Conservation (phyloP, 2,113 vertebrate genomes). For the Sturnira hondurensis region DNA sequence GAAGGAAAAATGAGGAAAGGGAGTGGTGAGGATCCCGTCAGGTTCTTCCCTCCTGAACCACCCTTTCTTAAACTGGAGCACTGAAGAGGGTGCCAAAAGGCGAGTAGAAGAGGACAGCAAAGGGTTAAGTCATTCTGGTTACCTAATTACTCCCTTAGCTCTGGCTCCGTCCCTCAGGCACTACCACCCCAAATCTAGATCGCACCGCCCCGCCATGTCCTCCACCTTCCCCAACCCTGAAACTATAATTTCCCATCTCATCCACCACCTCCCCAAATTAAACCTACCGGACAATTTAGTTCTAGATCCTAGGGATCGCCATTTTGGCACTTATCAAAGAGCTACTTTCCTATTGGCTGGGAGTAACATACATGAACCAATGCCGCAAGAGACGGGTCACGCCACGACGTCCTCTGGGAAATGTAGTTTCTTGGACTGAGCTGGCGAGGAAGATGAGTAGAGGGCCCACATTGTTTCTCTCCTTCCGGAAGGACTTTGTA, state of each 20-base stretch:
- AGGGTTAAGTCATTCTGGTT: slow-evolving; percentile 25
- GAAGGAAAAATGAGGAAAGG: not conserved
- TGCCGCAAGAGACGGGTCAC: not conserved
- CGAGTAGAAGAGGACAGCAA: not conserved
- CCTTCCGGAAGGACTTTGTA: not conserved
- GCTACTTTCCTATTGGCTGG: slow-evolving; percentile 61
- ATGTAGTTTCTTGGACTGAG: slow-evolving; percentile 58
- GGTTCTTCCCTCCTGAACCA: not conserved
- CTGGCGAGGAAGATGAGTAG: not conserved
- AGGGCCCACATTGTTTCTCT: not conserved
- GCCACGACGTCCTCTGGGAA: slow-evolving; percentile 58
- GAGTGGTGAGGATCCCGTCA: not conserved
- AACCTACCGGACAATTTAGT: slow-evolving; percentile 40
- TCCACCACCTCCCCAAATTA: slow-evolving; percentile 27
- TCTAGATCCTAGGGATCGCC: slow-evolving; percentile 60
- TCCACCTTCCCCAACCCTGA: not conserved
- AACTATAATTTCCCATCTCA: not conserved
- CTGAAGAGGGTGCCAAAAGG: not conserved
- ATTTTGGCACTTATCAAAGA: slow-evolving; percentile 67
- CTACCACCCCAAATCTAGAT: not conserved
- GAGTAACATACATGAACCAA: not conserved
- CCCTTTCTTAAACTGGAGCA: not conserved
- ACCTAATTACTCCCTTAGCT: not conserved
- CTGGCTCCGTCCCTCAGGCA: not conserved
- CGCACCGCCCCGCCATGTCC: not conserved